A percentile compares a stretch with the other conserved stretches of the same genome.
Conservation (phyloP, 2,888 invertebrate species). For the Trichogramma dendrolimi region DNA sequence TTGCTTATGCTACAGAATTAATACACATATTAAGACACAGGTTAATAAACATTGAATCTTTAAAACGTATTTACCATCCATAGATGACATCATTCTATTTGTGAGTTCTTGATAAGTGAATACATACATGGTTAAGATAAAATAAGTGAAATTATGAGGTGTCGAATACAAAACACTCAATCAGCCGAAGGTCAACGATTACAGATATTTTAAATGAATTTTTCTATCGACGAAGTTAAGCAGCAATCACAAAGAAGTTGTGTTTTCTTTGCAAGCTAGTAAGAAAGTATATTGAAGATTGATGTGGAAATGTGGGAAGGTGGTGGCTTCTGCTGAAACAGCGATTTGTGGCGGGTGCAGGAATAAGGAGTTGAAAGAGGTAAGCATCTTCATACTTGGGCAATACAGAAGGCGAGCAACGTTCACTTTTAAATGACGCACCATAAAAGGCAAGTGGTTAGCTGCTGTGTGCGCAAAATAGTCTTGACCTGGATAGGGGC, state of each 20-base stretch:
- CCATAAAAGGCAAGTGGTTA: conserved; percentile 43
- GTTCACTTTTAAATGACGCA: conserved; percentile 39
- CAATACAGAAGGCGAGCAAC: conserved; percentile 26
- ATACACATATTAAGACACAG: not conserved
- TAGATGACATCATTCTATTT: conserved; percentile 69
- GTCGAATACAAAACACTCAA: conserved; percentile 5
- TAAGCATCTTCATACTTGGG: conserved; percentile 25
- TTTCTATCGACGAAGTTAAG: too few relatives aligned
- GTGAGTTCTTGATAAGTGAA: conserved; percentile 65
- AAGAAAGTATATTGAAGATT: too few relatives aligned
- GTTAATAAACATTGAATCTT: conserved; percentile 6
- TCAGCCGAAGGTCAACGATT: too few relatives aligned
- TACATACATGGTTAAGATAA: conserved; percentile 59
- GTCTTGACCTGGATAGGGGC: conserved; percentile 48
- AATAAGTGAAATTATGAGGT: not conserved
- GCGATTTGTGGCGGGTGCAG: not conserved
- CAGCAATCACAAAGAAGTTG: too few relatives aligned
- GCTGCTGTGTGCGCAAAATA: conserved; percentile 42
- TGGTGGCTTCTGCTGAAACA: too few relatives aligned
- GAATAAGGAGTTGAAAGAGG: conserved; percentile 3
- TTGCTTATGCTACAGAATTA: not conserved
- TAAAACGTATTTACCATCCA: conserved; percentile 62
- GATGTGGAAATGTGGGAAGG: too few relatives aligned
- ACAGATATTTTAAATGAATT: too few relatives aligned
- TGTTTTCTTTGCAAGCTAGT: too few relatives aligned